Conservation (phyloP, 2,888 invertebrate species). For the Chironomus riparius region DNA sequence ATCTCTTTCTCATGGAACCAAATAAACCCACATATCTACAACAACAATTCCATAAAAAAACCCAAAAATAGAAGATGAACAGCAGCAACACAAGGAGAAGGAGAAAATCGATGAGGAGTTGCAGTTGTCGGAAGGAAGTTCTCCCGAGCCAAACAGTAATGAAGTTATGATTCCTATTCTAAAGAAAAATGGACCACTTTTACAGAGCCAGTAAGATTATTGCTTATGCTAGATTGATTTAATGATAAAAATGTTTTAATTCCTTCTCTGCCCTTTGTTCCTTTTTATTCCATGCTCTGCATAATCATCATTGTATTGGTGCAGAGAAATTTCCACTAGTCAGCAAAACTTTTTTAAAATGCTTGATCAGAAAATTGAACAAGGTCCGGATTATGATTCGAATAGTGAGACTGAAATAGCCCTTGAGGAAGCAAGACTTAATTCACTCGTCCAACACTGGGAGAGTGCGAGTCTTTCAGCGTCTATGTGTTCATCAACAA, state of each 20-base stretch:
- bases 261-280: slow-evolving; percentile 16
- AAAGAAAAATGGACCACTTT: slow-evolving; percentile 46
- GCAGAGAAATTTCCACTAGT: slow-evolving; percentile 76
- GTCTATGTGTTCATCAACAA: slow-evolving; percentile 46
- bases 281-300: slow-evolving; percentile 36
- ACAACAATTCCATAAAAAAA: neutral
- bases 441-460: slow-evolving; percentile 64
- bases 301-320: slow-evolving; percentile 31
- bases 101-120: slow-evolving; percentile 14
- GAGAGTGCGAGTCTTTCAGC: slow-evolving; percentile 56
- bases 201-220: slow-evolving; percentile 47
- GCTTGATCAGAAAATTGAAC: slow-evolving; percentile 86
- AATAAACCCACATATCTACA: no score
- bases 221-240: no score
- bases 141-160: slow-evolving; percentile 20
- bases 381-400: slow-evolving; percentile 77
- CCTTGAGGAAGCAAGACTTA: slow-evolving; percentile 57
- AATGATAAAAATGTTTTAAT: neutral
- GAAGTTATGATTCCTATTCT: slow-evolving; percentile 23
- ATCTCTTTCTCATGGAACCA: no score
- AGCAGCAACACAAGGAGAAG: slow-evolving; percentile 19
- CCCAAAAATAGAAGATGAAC: neutral
- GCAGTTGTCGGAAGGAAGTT: slow-evolving; percentile 7
- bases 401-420: slow-evolving; percentile 64
- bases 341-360: slow-evolving; percentile 89